phyloP scores from a whole-genome alignment of 2,113 vertebrate genomes.

The Vombatus ursinus region DNA sequence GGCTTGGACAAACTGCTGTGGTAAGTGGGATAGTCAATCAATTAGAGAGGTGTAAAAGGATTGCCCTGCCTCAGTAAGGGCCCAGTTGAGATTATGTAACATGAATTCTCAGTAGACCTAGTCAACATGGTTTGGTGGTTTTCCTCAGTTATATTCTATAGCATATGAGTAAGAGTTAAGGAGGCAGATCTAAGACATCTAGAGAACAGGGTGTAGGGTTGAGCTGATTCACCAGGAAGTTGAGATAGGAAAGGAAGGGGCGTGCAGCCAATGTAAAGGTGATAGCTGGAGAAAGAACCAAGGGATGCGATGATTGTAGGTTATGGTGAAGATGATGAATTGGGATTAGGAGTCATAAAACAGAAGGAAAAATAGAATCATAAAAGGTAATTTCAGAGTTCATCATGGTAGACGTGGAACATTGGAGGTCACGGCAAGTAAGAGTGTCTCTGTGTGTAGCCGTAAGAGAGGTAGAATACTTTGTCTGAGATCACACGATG shows the following conservation, averaged over 20 bases:
- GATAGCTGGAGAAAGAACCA: neutral
- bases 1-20: neutral
- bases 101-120: neutral
- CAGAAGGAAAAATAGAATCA: neutral
- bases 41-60: no score
- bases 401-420: neutral
- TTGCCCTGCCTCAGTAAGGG: neutral
- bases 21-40: neutral
- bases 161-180: neutral
- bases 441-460: neutral
- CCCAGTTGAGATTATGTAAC: neutral
- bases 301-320: neutral
- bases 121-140: no score
- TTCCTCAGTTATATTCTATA: neutral
- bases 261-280: neutral
- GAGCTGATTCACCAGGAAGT: neutral
- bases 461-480: neutral
- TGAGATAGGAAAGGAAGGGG: neutral
- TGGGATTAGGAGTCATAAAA: neutral
- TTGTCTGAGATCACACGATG: neutral
- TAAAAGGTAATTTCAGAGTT: neutral
- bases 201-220: no score
- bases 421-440: neutral
- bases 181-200: neutral
- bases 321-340: neutral